Evolutionary conservation across 1,140 invertebrate genomes (phyloP).

Genomic region (Trachelipus rathkii): DNA sequence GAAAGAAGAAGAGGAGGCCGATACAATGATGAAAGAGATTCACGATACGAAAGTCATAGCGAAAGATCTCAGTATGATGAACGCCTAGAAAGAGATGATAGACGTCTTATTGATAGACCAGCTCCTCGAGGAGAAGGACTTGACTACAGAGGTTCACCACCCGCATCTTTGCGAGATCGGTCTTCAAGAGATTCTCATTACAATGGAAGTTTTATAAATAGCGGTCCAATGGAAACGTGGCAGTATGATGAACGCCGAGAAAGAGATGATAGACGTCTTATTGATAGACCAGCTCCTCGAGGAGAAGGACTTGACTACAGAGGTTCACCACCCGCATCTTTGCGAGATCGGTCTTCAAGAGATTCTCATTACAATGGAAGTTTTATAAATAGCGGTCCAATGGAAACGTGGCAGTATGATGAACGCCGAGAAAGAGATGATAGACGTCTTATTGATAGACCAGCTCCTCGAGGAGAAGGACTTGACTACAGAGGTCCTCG

Average conservation of each 20-base stretch:
- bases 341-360: background rate
- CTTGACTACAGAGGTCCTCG: background rate
- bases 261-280: background rate
- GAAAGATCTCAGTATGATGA: background rate
- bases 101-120: background rate
- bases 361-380: background rate
- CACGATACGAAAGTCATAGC: background rate
- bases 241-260: background rate
- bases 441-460: background rate
- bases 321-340: background rate
- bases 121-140: background rate
- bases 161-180: background rate
- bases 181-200: background rate
- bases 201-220: background rate
- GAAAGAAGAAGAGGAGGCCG: background rate
- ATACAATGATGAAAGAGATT: background rate
- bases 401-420: background rate
- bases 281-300: background rate
- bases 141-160: background rate
- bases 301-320: background rate
- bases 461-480: background rate
- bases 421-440: background rate
- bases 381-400: background rate
- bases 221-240: background rate
- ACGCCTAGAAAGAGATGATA: background rate